Conservation (phyloP, 2,888 invertebrate species). For the Pheosia gnoma region DNA sequence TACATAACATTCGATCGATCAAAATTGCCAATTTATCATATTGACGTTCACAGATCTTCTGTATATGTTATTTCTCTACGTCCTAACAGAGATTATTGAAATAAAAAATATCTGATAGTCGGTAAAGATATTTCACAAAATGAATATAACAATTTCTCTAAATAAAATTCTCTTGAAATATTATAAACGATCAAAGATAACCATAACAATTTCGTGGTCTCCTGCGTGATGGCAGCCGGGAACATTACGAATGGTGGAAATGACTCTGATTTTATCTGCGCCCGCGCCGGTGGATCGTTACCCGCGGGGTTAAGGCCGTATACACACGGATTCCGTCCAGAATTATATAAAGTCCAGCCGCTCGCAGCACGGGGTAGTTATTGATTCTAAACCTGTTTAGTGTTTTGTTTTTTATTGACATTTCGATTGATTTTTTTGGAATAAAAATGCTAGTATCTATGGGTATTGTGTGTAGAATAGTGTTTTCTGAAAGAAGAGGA, state of each 20-base stretch:
- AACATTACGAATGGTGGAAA: conserved; percentile 42
- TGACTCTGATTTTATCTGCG: conserved; percentile 46
- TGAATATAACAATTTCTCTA: conserved; percentile 14
- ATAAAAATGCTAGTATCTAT: not conserved
- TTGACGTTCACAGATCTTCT: too few relatives aligned
- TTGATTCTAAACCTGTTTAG: not conserved
- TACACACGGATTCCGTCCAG: not conserved
- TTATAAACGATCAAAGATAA: conserved; percentile 39
- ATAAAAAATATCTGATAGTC: not conserved
- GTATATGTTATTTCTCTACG: too few relatives aligned
- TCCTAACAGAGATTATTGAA: too few relatives aligned
- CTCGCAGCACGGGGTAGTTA: conserved; percentile 6
- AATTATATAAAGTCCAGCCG: not conserved
- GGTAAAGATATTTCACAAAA: not conserved
- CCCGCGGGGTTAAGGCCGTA: conserved; percentile 34
- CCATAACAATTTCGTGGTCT: conserved; percentile 37
- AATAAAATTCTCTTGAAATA: conserved; percentile 13
- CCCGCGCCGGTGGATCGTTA: conserved; percentile 31
- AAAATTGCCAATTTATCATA: not conserved
- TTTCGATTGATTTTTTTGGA: not conserved
- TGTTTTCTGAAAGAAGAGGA: too few relatives aligned
- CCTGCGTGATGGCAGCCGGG: conserved; percentile 42
- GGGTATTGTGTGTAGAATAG: too few relatives aligned
- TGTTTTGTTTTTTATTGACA: not conserved
- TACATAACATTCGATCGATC: not conserved